Percentiles rank a stretch among this genome's conserved stretches.
These are phyloP conservation scores for Andrena fulva DNA, from an alignment of 2,888 invertebrate species.

Conservation along the genomic window DNA sequence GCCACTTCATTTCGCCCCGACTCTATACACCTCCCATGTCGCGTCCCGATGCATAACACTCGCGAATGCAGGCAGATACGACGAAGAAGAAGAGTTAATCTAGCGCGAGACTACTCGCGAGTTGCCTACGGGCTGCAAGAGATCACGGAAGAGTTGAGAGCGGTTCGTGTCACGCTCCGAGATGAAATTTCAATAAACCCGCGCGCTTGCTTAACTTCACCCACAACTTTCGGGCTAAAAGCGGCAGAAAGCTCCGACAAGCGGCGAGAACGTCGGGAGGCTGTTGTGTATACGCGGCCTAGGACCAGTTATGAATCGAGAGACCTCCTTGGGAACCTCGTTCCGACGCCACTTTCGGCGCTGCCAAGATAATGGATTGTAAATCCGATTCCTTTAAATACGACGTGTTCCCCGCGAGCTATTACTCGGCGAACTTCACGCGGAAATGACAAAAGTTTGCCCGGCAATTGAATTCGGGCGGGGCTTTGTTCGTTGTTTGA, in stretches of 20 bases:
- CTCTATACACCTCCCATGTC: not conserved
- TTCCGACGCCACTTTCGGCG: conserved; percentile 41
- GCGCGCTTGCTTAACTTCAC: conserved; percentile 55
- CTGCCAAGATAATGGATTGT: conserved; percentile 44
- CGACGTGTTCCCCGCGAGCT: conserved; percentile 26
- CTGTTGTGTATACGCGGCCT: conserved; percentile 17
- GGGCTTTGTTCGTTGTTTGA: conserved; percentile 10
- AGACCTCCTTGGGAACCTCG: conserved; percentile 25
- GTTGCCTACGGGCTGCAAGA: conserved; percentile 28
- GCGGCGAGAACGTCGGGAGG: conserved; percentile 2
- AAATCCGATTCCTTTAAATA: conserved; percentile 57
- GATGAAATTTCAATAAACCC: conserved; percentile 72
- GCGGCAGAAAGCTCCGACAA: conserved; percentile 20
- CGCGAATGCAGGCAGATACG: not conserved
- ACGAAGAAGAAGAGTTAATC: conserved; percentile 54
- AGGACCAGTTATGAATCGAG: conserved; percentile 44
- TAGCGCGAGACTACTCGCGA: conserved; percentile 34
- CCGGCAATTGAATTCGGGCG: conserved; percentile 42
- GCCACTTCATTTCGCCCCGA: not conserved
- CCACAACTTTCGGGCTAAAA: conserved; percentile 56
- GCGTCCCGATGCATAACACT: not conserved
- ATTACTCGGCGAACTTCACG: conserved; percentile 32
- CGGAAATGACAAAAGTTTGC: conserved; percentile 47
- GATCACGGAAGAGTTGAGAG: conserved; percentile 36
- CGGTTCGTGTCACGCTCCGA: conserved; percentile 48